phyloP scores from a whole-genome alignment of 2,113 vertebrate species.

The Columba janthina region DNA sequence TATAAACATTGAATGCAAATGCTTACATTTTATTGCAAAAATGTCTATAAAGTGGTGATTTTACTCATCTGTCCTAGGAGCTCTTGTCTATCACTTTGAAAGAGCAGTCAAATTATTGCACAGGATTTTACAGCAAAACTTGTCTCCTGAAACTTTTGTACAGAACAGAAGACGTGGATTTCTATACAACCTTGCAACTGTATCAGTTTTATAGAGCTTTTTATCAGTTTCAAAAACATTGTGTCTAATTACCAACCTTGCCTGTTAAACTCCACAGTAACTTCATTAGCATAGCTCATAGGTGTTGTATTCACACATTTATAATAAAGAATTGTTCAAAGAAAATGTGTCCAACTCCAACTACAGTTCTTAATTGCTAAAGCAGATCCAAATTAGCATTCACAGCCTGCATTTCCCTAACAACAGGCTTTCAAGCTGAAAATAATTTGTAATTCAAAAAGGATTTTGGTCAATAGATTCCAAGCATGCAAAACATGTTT shows the following conservation, averaged over 20 bases:
- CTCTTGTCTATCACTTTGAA: not conserved
- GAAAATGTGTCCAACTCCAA: slow-evolving; percentile 24
- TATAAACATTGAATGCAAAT: not conserved
- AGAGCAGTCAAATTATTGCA: not conserved
- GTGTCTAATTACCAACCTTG: not conserved
- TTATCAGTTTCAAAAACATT: not conserved
- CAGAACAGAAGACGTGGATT: not conserved
- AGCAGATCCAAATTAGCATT: slow-evolving; percentile 67
- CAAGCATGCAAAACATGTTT: slow-evolving; percentile 40
- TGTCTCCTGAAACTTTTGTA: not conserved
- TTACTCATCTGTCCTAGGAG: not conserved
- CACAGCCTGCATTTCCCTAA: slow-evolving; percentile 49
- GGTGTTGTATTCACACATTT: slow-evolving; percentile 1
- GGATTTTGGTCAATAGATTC: slow-evolving; percentile 55
- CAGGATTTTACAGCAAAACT: not conserved
- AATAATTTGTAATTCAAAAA: slow-evolving; percentile 73
- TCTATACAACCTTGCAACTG: not conserved
- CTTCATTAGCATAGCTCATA: not conserved
- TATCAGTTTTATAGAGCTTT: not conserved
- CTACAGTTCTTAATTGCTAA: slow-evolving; percentile 45
- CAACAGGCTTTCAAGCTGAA: slow-evolving; percentile 66
- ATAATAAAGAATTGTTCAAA: slow-evolving; percentile 4
- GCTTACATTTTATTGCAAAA: not conserved
- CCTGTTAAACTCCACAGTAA: not conserved
- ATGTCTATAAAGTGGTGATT: not conserved